Base-by-base conservation (phyloP, 1,140 invertebrate species). In the Caenorhabditis briggsae region DNA sequence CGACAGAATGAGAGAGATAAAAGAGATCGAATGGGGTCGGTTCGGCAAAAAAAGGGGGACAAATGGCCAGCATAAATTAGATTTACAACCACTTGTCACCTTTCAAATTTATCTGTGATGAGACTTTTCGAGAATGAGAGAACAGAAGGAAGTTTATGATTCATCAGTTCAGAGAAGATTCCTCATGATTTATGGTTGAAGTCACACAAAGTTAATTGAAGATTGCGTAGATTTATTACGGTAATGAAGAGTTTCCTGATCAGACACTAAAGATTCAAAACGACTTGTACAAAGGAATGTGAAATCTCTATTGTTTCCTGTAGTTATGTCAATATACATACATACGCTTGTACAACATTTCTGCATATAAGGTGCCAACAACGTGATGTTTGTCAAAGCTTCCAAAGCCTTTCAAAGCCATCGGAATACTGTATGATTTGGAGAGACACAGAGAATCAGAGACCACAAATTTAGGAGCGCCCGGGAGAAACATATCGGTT, bases 381-480 rank as follows among this genome's bases (percentile, higher is more conserved):
- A 64, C 61, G 61, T 70, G 56, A 61, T 78, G 70, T 78, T 78
- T 78, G 46, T 50, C 23, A 46, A 78, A 50, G 70, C 70, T 78
- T 78, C 70, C n/a, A 70, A 43, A 70, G 23, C 33, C 70, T 23
- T 18, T 25, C 16, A 46, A 70, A 70, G 65, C 65, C 16, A n/a
- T 78, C 33, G 18, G 8, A 78, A 14, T 46, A 78, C 64, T 70
- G 64, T 70, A 46, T n/a, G 16, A n/a, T 78, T 50, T 43, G 41
- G n/a, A 74, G 65, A 74, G 61, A 41, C 11, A 14, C 5, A 8
- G 64, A 70, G 70, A 23, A 12, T 16, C 5, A 50, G 70, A 70
- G 14, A 61, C 23, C 25, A 78, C 70, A 78, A 78, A 78, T 78
- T 78, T 78, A 46, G 70, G 70, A 78, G 70, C 70, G 70, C n/a